Evolutionary conservation across 2,113 vertebrate genomes (phyloP).

Genomic region (Struthio camelus): DNA sequence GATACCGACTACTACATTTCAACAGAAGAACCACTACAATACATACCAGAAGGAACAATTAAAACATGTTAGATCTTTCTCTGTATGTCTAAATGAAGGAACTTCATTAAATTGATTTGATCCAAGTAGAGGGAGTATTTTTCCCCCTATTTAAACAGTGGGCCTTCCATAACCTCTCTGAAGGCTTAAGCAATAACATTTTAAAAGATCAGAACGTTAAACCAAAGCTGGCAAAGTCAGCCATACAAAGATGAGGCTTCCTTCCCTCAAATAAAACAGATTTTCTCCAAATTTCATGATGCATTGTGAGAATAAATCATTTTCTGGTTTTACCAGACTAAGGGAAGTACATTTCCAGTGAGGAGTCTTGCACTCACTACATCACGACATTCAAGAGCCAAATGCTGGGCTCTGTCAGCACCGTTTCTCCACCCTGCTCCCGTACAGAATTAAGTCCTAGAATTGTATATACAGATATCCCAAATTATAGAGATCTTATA

Average conservation of each 20-base stretch:
- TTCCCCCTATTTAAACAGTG: background rate
- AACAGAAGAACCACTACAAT: background rate
- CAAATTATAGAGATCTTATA: background rate
- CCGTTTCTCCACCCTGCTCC: background rate
- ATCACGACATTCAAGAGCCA: rapidly evolving
- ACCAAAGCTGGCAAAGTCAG: background rate
- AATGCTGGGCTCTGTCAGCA: background rate
- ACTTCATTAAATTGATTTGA: background rate
- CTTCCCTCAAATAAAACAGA: background rate
- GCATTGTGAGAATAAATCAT: background rate
- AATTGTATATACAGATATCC: too few relatives aligned
- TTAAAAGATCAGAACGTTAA: background rate
- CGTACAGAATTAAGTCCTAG: background rate
- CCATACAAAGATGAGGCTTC: background rate
- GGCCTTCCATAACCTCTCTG: background rate
- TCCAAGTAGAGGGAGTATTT: background rate
- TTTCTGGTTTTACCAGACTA: rapidly evolving
- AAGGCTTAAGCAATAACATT: background rate
- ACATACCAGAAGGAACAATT: background rate
- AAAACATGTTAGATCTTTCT: background rate
- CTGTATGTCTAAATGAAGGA: background rate
- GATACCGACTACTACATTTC: background rate
- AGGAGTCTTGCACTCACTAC: background rate
- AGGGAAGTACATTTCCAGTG: rapidly evolving
- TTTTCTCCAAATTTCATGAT: background rate